phyloP scores from a whole-genome alignment of 1,140 invertebrate species.

The Eriocheir sinensis region DNA sequence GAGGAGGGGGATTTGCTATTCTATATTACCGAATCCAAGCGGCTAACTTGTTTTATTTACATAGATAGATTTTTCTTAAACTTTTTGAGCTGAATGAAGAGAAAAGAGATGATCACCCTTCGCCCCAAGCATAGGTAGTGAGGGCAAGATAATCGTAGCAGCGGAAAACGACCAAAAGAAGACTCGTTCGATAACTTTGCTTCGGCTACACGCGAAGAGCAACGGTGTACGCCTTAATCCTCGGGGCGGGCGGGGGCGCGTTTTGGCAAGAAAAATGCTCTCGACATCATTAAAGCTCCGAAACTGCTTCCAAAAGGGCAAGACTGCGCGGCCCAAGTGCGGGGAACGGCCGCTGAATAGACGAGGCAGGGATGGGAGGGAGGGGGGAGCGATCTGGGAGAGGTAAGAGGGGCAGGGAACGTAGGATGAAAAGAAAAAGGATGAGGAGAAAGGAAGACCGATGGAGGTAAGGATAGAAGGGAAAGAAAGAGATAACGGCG shows the following conservation, averaged over 20 bases:
- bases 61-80: no score
- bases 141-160: background rate
- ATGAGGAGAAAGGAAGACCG: no score
- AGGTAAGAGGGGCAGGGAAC: background rate
- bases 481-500: background rate
- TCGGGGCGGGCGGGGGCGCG: background rate
- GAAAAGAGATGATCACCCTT: background rate
- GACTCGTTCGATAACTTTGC: background rate
- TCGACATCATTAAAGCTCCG: background rate
- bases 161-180: background rate
- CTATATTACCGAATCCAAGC: no score
- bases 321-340: background rate
- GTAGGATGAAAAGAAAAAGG: background rate
- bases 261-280: background rate
- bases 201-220: background rate
- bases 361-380: background rate
- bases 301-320: constrained; percentile 1
- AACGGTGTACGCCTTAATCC: background rate
- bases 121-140: background rate
- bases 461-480: no score
- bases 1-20: no score
- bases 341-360: background rate
- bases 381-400: background rate
- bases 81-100: no score
- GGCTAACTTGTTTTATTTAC: no score